phyloP scores from a whole-genome alignment of 2,113 vertebrate genomes.

The Salvelinus sp. region DNA sequence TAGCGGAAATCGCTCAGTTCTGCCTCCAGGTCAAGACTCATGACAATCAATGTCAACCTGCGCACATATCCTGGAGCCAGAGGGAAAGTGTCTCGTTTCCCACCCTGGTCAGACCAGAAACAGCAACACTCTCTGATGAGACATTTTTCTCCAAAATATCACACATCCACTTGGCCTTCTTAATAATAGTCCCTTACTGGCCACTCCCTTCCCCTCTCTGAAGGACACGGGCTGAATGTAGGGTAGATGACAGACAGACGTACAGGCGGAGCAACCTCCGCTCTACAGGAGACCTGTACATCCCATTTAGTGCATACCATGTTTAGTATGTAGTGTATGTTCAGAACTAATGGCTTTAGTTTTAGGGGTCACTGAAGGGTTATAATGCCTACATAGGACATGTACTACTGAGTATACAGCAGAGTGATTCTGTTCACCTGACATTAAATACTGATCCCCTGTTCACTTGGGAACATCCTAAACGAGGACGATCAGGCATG shows the following conservation, averaged over 20 bases:
- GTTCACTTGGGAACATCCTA: neutral
- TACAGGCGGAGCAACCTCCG: neutral
- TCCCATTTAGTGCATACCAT: no score
- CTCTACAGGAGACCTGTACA: neutral
- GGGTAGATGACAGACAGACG: neutral
- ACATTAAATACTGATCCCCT: neutral
- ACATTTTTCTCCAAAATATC: neutral
- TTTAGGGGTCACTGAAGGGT: neutral
- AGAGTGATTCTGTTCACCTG: neutral
- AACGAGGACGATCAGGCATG: neutral
- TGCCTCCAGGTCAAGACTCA: no score
- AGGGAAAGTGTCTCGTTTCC: no score
- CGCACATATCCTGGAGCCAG: no score
- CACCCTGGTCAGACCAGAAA: neutral
- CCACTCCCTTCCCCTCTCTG: neutral
- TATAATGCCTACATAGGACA: neutral
- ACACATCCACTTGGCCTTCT: neutral
- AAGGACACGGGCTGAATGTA: neutral
- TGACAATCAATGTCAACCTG: no score
- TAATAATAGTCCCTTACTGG: constrained; percentile 16
- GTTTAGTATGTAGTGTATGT: neutral
- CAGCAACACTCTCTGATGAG: neutral
- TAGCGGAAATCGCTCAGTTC: no score
- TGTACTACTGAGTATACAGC: neutral
- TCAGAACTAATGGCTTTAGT: neutral